These are phyloP conservation scores for Prosapia bicincta DNA, from an alignment of 2,888 invertebrate species.

Conservation along the genomic window DNA sequence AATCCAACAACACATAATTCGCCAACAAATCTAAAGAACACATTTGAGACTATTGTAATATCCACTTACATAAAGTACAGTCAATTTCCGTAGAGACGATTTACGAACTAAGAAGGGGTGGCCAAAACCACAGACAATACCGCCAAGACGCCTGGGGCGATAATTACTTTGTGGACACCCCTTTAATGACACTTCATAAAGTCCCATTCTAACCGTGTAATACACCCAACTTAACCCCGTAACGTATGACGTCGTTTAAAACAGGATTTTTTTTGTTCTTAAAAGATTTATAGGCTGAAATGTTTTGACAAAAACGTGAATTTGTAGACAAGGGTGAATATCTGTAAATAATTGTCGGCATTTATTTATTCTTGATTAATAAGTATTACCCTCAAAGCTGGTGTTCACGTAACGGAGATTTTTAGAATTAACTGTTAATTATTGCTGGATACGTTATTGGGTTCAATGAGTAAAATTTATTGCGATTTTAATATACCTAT, in stretches of 20 bases:
- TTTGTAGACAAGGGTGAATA: neutral
- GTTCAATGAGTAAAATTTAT: too few relatives aligned
- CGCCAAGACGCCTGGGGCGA: conserved; percentile 16
- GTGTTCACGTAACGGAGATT: too few relatives aligned
- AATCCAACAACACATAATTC: too few relatives aligned
- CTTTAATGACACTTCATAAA: conserved; percentile 27
- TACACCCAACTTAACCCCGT: neutral
- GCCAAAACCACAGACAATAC: neutral
- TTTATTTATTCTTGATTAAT: too few relatives aligned
- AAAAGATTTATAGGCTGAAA: neutral
- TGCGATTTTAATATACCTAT: too few relatives aligned
- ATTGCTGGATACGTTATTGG: too few relatives aligned
- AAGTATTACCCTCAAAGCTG: too few relatives aligned
- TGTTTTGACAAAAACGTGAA: neutral
- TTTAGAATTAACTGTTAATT: too few relatives aligned
- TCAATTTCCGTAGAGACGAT: neutral
- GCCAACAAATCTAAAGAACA: neutral
- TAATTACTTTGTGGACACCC: conserved; percentile 26
- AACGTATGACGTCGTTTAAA: neutral
- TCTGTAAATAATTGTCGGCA: too few relatives aligned
- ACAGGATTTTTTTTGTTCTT: neutral
- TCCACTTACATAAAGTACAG: neutral
- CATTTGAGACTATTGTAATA: neutral
- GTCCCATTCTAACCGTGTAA: conserved; percentile 14
- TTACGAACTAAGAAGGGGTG: neutral